Conservation (phyloP, 2,797 vertebrate genomes). For the Schizothorax lantsangensis region DNA sequence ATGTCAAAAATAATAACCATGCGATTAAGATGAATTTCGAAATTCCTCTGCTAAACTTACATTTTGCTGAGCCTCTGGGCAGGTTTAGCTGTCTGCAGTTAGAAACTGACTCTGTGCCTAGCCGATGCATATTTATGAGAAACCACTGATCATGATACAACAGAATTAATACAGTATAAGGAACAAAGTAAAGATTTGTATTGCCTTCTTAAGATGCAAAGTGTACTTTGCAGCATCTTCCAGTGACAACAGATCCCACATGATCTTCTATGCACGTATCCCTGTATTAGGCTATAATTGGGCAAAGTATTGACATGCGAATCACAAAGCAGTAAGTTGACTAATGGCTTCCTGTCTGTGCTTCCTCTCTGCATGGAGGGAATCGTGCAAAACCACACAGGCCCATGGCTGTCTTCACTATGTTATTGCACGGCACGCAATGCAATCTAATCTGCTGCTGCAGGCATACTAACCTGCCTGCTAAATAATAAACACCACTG, state of each 20-base stretch:
- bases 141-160: conserved; percentile 22
- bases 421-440: conserved; percentile 76
- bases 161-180: conserved; percentile 5
- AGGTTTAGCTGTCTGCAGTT: conserved; percentile 25
- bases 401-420: conserved; percentile 75
- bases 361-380: conserved; percentile 67
- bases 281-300: conserved; percentile 63
- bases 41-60: neutral
- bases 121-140: conserved; percentile 39
- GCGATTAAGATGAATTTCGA: neutral
- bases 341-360: conserved; percentile 78
- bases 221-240: conserved; percentile 21
- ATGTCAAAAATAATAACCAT: neutral
- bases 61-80: conserved; percentile 35
- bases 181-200: conserved; percentile 5
- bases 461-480: conserved; percentile 78
- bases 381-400: conserved; percentile 18
- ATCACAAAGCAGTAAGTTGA: conserved; percentile 71
- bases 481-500: conserved; percentile 83
- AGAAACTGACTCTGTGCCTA: conserved; percentile 8
- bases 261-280: conserved; percentile 60
- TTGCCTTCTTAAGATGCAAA: neutral
- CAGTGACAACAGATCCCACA: conserved; percentile 11
- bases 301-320: conserved; percentile 75
- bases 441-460: conserved; percentile 81